Conservation (phyloP, 1,140 invertebrate species). For the Drosophila ficusphila region DNA sequence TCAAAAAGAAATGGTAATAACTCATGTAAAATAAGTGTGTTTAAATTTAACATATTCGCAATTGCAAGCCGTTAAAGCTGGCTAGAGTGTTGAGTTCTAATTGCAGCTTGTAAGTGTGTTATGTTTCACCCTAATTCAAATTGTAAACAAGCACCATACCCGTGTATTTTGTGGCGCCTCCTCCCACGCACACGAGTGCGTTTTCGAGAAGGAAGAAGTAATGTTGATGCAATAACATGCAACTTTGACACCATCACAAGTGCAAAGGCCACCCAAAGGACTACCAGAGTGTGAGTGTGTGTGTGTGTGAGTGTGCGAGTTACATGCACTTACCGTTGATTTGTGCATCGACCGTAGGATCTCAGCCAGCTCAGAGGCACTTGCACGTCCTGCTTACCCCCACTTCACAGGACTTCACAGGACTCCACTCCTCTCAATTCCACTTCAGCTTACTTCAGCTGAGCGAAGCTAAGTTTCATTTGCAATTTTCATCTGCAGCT, state of each 20-base stretch:
- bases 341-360: slow-evolving; percentile 60
- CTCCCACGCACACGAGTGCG: background rate
- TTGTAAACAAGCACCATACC: slow-evolving; percentile 3
- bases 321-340: slow-evolving; percentile 81
- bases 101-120: slow-evolving; percentile 3
- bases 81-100: background rate
- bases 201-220: slow-evolving; percentile 41
- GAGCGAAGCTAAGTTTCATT: slow-evolving; percentile 71
- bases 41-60: too few relatives aligned
- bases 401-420: background rate
- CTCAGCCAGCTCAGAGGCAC: slow-evolving; percentile 36
- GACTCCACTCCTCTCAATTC: background rate
- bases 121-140: background rate
- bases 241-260: slow-evolving; percentile 68
- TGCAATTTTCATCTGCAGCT: slow-evolving; percentile 80
- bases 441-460: slow-evolving; percentile 35
- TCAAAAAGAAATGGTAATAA: too few relatives aligned
- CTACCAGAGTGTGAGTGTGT: background rate
- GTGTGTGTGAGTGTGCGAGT: slow-evolving; percentile 35
- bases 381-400: slow-evolving; percentile 30
- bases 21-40: too few relatives aligned
- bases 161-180: slow-evolving; percentile 24
- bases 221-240: slow-evolving; percentile 78
- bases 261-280: slow-evolving; percentile 11
- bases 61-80: background rate